Evolutionary conservation across 2,888 invertebrate species (phyloP).

Genomic region (Hirtodrosophila histrioides): DNA sequence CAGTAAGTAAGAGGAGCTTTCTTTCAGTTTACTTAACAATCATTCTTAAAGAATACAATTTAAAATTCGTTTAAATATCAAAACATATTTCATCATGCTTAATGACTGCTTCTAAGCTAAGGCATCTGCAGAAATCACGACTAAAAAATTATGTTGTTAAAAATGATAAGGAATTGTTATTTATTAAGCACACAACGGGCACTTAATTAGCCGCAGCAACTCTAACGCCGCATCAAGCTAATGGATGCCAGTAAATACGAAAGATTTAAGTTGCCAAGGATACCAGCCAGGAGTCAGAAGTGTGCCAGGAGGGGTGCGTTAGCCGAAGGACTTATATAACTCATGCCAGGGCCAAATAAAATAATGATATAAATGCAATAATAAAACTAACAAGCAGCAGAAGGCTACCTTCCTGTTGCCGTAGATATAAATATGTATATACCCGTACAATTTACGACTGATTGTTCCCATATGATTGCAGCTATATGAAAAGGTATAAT

Average conservation of each 20-base stretch:
- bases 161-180: conserved; percentile 49
- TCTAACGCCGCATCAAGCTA: conserved; percentile 14
- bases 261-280: conserved; percentile 40
- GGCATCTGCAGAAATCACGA: background rate
- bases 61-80: background rate
- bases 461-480: too few relatives aligned
- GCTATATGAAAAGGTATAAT: too few relatives aligned
- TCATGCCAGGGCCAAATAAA: conserved; percentile 6
- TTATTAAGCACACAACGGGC: conserved; percentile 49
- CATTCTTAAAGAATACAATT: too few relatives aligned
- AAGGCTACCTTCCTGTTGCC: too few relatives aligned
- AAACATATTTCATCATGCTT: conserved; percentile 11
- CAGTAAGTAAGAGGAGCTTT: too few relatives aligned
- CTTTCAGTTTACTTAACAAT: too few relatives aligned
- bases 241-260: conserved; percentile 38
- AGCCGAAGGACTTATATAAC: background rate
- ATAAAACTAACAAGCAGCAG: conserved; percentile 8
- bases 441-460: too few relatives aligned
- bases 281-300: conserved; percentile 18
- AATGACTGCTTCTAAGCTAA: conserved; percentile 9
- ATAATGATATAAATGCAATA: conserved; percentile 16
- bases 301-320: background rate
- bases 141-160: conserved; percentile 12
- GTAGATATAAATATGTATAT: too few relatives aligned
- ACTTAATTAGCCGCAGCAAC: conserved; percentile 67